Conservation (phyloP, 2,888 invertebrate genomes). For the Hypomecis punctinalis region DNA sequence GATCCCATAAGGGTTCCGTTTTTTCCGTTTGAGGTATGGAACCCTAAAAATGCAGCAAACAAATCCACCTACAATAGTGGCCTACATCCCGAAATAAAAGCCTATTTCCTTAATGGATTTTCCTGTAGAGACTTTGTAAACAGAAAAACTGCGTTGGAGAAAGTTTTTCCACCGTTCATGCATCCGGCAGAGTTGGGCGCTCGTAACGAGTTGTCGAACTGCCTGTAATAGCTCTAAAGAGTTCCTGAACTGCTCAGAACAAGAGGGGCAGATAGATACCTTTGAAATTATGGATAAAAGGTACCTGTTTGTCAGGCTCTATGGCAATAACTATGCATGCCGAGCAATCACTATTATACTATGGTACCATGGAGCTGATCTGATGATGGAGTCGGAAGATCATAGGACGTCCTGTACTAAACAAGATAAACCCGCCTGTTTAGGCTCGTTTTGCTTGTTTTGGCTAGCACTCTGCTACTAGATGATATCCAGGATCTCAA, state of each 20-base stretch:
- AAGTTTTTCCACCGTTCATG: slow-evolving; percentile 13
- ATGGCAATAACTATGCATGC: too few relatives aligned
- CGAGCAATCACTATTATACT: too few relatives aligned
- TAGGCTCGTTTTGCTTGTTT: too few relatives aligned
- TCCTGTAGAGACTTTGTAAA: slow-evolving; percentile 11
- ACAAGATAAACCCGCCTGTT: too few relatives aligned
- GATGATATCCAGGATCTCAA: too few relatives aligned
- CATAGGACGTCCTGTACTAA: too few relatives aligned
- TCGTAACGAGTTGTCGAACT: slow-evolving; percentile 34
- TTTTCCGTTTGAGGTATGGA: too few relatives aligned
- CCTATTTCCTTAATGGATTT: slow-evolving; percentile 18
- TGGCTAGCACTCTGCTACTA: too few relatives aligned
- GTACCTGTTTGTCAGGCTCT: too few relatives aligned
- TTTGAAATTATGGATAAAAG: not conserved
- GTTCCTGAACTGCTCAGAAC: slow-evolving; percentile 13
- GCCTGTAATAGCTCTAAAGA: slow-evolving; percentile 30
- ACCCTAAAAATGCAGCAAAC: not conserved
- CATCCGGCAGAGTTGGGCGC: slow-evolving; percentile 10
- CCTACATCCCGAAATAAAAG: slow-evolving; percentile 8
- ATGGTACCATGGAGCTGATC: too few relatives aligned
- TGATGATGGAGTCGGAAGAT: too few relatives aligned
- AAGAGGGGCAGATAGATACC: not conserved
- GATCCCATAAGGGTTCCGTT: too few relatives aligned
- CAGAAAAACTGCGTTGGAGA: slow-evolving; percentile 13
- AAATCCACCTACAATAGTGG: not conserved